Base-by-base conservation (phyloP, 2,888 invertebrate genomes). In the Nymphalis urticae region DNA sequence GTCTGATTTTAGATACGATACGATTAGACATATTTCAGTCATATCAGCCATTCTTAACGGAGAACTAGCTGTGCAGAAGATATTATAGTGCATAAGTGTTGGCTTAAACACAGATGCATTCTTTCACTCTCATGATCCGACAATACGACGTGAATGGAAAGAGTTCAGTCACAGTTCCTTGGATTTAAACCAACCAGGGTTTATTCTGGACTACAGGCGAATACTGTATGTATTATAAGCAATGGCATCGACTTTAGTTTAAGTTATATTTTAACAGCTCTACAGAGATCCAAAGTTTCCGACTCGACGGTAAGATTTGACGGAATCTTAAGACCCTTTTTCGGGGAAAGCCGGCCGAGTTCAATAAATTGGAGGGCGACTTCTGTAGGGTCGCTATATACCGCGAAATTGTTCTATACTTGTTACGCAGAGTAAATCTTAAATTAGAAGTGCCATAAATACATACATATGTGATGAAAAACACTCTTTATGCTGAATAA, bases 291-390 rank as follows among this genome's bases (percentile, higher is more conserved):
- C 70, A 75, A 76, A 58, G 74, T 78, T 77, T 48, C 56, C 47
- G 47, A 50, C 60, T 62, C 51, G 58, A 53, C 67, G 61, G 61
- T 64, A 77, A 83, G 85, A 84, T 85, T 84, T 84, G 82, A 85
- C 80, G 84, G 84, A 85, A 85, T 80, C 85, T 84, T 83, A 85
- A 86, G 89, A 84, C 87, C 88, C 87, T 86, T 88, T 87, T 87
- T 83, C 81, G 81, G 83, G 78, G 83, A 81, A 83, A 86, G 87
- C 85, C 82, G 87, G 80, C 85, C 85, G 85, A 84, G 86, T 84
- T 81, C 85, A 84, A 90, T 90, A 90, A 90, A 90, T 90, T 89
- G 90, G 83, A 88, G 88, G 89, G 88, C 77, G 84, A 81, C 78
- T 76, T 75, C 56, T 51, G 62, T 61, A 72, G 75, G 74, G 75